Conservation (phyloP, 1,140 invertebrate genomes). For the Nasonia longicornis region DNA sequence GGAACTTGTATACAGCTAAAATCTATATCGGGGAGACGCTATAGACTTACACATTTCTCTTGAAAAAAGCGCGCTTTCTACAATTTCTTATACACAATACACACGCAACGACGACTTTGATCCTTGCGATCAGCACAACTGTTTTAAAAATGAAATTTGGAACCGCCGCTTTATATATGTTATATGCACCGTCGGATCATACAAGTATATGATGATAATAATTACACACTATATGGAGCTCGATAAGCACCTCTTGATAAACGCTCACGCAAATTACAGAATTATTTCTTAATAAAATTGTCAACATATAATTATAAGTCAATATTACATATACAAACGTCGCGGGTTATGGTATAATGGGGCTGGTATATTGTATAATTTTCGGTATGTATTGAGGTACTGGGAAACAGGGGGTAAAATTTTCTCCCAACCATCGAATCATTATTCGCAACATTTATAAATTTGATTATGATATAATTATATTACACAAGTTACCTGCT, state of each 20-base stretch:
- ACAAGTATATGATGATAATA: not conserved
- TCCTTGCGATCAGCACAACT: not conserved
- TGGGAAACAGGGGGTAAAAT: not conserved
- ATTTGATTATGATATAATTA: constrained; percentile 34
- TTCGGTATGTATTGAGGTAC: not conserved
- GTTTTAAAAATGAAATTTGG: constrained; percentile 6
- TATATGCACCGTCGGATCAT: not conserved
- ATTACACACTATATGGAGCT: constrained; percentile 7
- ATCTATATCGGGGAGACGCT: not conserved
- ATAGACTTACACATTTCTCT: not conserved
- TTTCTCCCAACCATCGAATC: constrained; percentile 22
- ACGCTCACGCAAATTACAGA: not conserved
- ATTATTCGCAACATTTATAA: constrained; percentile 39
- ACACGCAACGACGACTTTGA: not conserved
- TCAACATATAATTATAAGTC: not conserved
- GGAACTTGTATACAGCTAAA: not conserved
- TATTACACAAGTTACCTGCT: constrained; percentile 27
- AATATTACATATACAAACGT: constrained; percentile 38
- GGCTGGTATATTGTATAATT: not conserved
- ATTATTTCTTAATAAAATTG: not conserved
- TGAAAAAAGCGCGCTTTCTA: not conserved
- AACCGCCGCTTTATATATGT: not conserved
- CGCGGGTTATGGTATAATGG: not conserved
- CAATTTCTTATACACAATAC: not conserved
- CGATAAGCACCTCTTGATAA: not conserved